Evolutionary conservation across 2,888 invertebrate species (phyloP), one percentile per base, ranked within the genome.

Genomic region (Dynastes maya): DNA sequence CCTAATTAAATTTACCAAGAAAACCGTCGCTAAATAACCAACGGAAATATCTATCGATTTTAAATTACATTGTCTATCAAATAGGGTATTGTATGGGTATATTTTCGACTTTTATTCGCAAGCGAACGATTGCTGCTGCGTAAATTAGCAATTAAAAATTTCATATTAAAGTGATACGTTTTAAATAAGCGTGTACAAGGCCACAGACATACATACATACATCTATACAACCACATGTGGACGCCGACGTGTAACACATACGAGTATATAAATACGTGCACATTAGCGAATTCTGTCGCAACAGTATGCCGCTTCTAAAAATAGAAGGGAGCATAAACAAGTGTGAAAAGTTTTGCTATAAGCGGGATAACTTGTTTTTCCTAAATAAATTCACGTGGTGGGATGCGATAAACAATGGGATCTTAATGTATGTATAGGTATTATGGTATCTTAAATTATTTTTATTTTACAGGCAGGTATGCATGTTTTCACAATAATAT

Each of bases 211-310:
- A 37, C 32, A 37, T 37, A 37, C 32, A 5, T 37, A 5, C 32
- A 5, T 5, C 32, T 5, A 37, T 37, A 58, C 32, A 58, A 61
- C 61, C 72, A 74, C 72, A 74, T 45, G 45, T 45, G 27, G 27
- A 45, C 72, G 68, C 61, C 13, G 63, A 74, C 61, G 37, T 27
- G 45, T 61, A 68, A 45, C 45, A 61, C 22, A 45, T 27, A 61
- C 40, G 45, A 13, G 45, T 55, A 53, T 71, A 72, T 78, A 78
- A 71, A 78, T 78, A 71, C 70, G 61, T 72, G 63, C 71, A 78
- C 78, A 72, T 72, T 78, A 78, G 64, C 78, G 61, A 77, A 78
- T 78, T 72, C 71, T 78, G 78, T 71, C 65, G 78, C 78, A 78
- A 78, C 63, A 49, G 49, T 61, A 74, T 78, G 78, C 51, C 65